phyloP scores from a whole-genome alignment of 2,797 vertebrate species.

The Pseudochirops cupreus region DNA sequence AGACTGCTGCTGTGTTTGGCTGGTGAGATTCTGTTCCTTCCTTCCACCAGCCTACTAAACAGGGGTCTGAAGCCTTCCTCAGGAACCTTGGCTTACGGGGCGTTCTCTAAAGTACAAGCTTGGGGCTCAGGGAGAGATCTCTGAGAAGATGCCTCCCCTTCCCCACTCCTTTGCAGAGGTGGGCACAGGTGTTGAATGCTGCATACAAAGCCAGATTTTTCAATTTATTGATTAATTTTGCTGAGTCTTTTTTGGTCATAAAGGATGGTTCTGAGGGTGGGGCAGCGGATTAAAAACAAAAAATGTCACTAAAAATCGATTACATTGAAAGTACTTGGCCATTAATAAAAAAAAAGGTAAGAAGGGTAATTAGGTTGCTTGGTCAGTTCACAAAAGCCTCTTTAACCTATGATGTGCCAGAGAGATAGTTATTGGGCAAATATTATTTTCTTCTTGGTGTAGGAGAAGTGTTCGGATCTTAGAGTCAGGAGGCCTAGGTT shows the following conservation, averaged over 20 bases:
- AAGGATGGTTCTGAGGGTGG: background rate
- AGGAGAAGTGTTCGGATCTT: background rate
- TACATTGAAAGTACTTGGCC: background rate
- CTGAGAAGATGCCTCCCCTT: background rate
- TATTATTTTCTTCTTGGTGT: background rate
- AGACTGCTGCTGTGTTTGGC: background rate
- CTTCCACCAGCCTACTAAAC: background rate
- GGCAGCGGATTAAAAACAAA: background rate
- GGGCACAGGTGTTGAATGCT: background rate
- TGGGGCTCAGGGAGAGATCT: background rate
- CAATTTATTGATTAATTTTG: background rate
- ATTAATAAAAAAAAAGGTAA: background rate
- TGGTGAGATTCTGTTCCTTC: background rate
- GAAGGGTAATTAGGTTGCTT: background rate
- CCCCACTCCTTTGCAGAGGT: background rate
- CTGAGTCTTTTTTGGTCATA: background rate
- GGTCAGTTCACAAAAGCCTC: background rate
- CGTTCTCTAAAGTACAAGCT: background rate
- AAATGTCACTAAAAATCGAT: background rate
- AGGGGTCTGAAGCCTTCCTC: background rate
- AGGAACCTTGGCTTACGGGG: background rate
- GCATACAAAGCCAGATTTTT: background rate
- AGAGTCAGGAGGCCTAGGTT: background rate
- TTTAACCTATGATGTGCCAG: background rate
- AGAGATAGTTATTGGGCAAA: background rate